phyloP scores from a whole-genome alignment of 2,113 vertebrate species.

The Eulemur rufifrons region DNA sequence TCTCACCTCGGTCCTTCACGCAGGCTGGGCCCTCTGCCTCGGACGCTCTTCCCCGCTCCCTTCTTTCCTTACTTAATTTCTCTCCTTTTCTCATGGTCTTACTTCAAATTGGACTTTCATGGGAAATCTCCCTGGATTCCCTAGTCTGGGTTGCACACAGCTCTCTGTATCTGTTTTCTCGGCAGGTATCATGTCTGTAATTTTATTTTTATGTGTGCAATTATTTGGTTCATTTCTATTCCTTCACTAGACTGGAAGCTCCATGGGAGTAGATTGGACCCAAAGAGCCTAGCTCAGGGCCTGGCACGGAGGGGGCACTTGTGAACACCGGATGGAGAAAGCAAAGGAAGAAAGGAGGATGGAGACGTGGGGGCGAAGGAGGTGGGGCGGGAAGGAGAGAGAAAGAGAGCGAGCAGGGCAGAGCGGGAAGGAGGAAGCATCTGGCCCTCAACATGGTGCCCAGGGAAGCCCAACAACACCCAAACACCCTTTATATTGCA shows the following conservation, averaged over 20 bases:
- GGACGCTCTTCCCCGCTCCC: accelerated
- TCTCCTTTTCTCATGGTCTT: neutral
- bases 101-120: neutral
- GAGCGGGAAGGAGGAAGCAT: neutral
- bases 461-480: neutral
- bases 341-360: neutral
- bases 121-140: too few relatives aligned
- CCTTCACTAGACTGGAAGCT: neutral
- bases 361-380: neutral
- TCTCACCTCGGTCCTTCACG: too few relatives aligned
- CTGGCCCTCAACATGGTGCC: neutral
- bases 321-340: neutral
- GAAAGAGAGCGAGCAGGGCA: neutral
- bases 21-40: neutral
- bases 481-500: neutral
- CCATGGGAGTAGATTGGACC: neutral
- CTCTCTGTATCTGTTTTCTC: neutral
- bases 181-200: neutral
- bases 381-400: neutral
- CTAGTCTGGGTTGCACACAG: neutral
- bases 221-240: neutral
- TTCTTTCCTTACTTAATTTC: neutral
- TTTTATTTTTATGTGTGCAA: neutral
- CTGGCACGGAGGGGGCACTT: neutral
- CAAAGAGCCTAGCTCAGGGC: neutral